Evolutionary conservation across 2,888 invertebrate species (phyloP).

Genomic region (Lottia scabra): DNA sequence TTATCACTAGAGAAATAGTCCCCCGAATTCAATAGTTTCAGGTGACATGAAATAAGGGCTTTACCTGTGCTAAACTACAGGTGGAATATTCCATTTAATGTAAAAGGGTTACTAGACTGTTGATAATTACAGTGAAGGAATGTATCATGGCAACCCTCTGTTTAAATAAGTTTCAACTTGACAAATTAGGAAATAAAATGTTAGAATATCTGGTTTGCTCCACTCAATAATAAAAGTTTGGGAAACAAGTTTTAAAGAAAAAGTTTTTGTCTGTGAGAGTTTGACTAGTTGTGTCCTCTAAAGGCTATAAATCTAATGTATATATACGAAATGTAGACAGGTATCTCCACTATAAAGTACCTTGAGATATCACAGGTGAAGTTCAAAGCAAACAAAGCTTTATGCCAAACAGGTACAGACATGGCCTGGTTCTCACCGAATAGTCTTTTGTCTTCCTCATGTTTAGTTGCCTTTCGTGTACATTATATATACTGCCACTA

Average conservation of each 20-base stretch:
- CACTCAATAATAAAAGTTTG: no score
- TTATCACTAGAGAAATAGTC: background rate
- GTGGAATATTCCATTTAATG: background rate
- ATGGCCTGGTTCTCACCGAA: constrained; percentile 7
- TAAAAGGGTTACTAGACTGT: no score
- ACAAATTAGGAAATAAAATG: no score
- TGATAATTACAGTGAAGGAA: no score
- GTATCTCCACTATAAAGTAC: background rate
- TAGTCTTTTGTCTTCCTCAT: constrained; percentile 5
- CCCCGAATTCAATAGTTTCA: background rate
- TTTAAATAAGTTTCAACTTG: no score
- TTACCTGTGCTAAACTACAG: background rate
- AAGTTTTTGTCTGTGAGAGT: background rate
- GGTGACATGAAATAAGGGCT: constrained; percentile 3
- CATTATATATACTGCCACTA: background rate
- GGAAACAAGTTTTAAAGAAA: no score
- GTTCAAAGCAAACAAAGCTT: constrained; percentile 7
- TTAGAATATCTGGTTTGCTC: no score
- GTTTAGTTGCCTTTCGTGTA: background rate
- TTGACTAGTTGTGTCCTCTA: constrained; percentile 3
- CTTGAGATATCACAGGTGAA: constrained; percentile 7
- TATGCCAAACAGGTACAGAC: constrained; percentile 7
- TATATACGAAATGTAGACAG: constrained; percentile 4
- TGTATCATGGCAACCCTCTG: no score
- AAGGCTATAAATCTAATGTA: constrained; percentile 4